Evolutionary conservation across 1,140 invertebrate genomes (phyloP), one percentile per base, ranked within the genome.

Genomic region (Euura lappo): DNA sequence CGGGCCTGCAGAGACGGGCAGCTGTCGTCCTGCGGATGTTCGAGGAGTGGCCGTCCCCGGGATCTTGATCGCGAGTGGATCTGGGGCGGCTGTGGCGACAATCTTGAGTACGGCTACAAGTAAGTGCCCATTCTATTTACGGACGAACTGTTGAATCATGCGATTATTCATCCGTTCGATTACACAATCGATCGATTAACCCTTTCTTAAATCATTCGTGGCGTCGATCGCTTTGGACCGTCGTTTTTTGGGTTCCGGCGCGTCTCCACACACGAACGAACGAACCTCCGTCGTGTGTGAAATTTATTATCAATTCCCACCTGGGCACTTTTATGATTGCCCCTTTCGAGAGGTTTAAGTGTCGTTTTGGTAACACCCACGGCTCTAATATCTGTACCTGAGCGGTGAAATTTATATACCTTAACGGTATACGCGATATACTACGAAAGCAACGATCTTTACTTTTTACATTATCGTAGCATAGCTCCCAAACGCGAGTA

Each of bases 21-120:
- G 70, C 89, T 98, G 28, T 89, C 93, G 4, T 96, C 93, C 6
- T 99, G 97, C 85, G 94, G 95, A 6, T 99, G 97, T 85, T 96
- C 95, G 8, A 89, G 92, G 13, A 93, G 93, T 6, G 86, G 90
- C 3, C 86, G 96, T 71, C 97, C 96, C 0, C 91, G 92, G 75
- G 92, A 95, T 81, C 88, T 98, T 4, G 92, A 95, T 73, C 90
- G 91, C 45, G 96, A 98, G 78, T 99, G 97, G 97, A 93, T 96
- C 42, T 99, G 97, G 97, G 96, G 96, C n/a, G 97, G 97, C 2
- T 99, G 97, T 80, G 97, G 97, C 0, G 97, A 98, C 83, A 97
- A 99, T 88, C 90, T 98, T 42, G 95, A 98, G 82, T 98, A 98
- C 85, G 96, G 96, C 68, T 98, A 98, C 89, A 96, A 95, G 94